Evolutionary conservation across 1,140 invertebrate genomes (phyloP).

Genomic region (Pseudomyrmex flavicornis): DNA sequence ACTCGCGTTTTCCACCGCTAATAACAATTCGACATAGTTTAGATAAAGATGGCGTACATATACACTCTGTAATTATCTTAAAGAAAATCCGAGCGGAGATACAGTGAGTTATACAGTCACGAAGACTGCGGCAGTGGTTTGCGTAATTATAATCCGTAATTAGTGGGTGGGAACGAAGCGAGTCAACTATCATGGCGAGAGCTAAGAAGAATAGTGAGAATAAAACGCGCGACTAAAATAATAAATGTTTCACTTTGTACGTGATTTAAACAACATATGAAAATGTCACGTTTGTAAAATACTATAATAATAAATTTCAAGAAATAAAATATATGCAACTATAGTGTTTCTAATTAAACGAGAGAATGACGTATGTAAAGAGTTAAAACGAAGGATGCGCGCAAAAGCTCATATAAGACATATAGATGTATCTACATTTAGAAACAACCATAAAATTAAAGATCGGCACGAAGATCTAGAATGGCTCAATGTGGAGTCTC

Average conservation of each 20-base stretch:
- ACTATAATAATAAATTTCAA: too few species aligned
- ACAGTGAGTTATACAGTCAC: background rate
- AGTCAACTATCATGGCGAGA: background rate
- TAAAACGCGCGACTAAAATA: background rate
- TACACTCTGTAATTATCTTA: background rate
- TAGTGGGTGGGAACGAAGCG: background rate
- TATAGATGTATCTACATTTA: background rate
- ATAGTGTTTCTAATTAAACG: too few species aligned
- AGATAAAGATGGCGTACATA: background rate
- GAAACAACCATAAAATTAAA: conserved; percentile 4
- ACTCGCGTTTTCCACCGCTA: background rate
- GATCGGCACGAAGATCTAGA: background rate
- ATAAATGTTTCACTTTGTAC: background rate
- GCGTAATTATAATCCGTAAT: conserved; percentile 8
- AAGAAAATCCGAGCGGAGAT: conserved; percentile 12
- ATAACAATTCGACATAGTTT: conserved; percentile 18
- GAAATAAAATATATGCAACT: too few species aligned
- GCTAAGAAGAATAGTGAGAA: background rate
- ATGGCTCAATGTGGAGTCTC: conserved; percentile 1
- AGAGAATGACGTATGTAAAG: too few species aligned
- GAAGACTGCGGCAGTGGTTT: background rate
- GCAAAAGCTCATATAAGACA: background rate
- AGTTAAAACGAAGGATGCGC: background rate
- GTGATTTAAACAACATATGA: too few species aligned
- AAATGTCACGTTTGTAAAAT: too few species aligned